Evolutionary conservation across 2,797 vertebrate genomes (phyloP).

Genomic region (Notolepis coatsorum): DNA sequence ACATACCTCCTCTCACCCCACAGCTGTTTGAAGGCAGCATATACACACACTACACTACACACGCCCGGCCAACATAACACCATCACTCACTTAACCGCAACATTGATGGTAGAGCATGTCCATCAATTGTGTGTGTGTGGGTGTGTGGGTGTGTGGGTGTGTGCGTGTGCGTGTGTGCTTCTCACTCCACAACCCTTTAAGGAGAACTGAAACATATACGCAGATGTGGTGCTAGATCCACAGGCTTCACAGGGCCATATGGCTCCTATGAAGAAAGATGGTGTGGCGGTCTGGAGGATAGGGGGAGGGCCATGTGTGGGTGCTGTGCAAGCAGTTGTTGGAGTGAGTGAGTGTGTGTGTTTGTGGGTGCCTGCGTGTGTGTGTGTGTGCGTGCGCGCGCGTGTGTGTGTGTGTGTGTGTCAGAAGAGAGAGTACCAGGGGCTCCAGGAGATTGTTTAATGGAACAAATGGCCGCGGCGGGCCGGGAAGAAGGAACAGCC

Average conservation of each 20-base stretch:
- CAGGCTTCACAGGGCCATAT: conserved; percentile 99
- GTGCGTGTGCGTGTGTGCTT: conserved; percentile 20
- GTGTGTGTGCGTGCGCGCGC: conserved; percentile 4
- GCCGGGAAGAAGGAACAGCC: conserved; percentile 93
- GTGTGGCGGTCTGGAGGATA: conserved; percentile 95
- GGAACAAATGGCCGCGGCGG: conserved; percentile 93
- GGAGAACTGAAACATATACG: conserved; percentile 92
- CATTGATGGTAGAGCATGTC: conserved; percentile 51
- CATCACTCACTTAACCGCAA: conserved; percentile 49
- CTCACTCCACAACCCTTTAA: conserved; percentile 72
- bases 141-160: conserved; percentile 24
- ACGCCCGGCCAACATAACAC: conserved; percentile 51
- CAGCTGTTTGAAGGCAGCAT: conserved; percentile 79
- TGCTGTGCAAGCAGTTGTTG: conserved; percentile 81
- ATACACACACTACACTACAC: conserved; percentile 31
- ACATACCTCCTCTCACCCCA: conserved; percentile 76
- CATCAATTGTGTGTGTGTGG: conserved; percentile 29
- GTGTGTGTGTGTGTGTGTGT: conserved; percentile 33
- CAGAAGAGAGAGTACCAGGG: conserved; percentile 78
- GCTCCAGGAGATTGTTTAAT: conserved; percentile 98
- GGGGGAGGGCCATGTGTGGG: conserved; percentile 80
- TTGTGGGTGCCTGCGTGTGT: conserved; percentile 36
- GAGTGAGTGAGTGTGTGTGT: conserved; percentile 67
- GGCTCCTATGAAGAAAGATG: conserved; percentile 97
- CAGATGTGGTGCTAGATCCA: conserved; percentile 99